Evolutionary conservation across 2,113 vertebrate genomes (phyloP).

Genomic region (Columbina picui): DNA sequence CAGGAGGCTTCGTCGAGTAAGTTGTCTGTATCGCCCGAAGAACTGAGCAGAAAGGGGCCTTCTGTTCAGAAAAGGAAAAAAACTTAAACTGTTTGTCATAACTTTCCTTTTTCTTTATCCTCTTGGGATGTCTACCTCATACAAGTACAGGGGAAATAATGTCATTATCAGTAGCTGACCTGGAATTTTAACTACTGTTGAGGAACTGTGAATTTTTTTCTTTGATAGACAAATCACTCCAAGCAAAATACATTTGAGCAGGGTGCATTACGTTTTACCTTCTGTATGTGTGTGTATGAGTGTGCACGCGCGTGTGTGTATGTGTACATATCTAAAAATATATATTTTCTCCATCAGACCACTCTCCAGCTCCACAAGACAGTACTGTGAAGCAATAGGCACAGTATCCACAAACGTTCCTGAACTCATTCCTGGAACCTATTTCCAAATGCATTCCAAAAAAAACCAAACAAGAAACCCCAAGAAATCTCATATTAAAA

Average conservation of each 20-base stretch:
- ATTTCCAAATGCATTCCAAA: constrained; percentile 12
- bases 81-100: constrained; percentile 76
- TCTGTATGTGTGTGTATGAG: constrained; percentile 23
- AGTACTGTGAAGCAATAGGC: constrained; percentile 59
- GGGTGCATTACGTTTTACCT: constrained; percentile 71
- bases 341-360: constrained; percentile 37
- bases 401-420: constrained; percentile 25
- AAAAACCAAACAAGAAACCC: not conserved
- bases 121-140: constrained; percentile 84
- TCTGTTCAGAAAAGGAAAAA: constrained; percentile 93
- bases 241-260: constrained; percentile 74
- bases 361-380: constrained; percentile 15
- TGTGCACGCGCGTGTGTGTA: constrained; percentile 26
- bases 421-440: constrained; percentile 19
- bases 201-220: constrained; percentile 76
- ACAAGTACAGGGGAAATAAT: constrained; percentile 80
- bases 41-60: constrained; percentile 86
- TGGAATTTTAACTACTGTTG: constrained; percentile 82
- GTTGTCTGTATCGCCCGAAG: constrained; percentile 86
- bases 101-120: constrained; percentile 61
- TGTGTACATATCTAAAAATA: constrained; percentile 47
- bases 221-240: constrained; percentile 81
- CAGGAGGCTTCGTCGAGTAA: constrained; percentile 82
- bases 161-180: constrained; percentile 75
- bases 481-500: not conserved